These are phyloP conservation scores for crab-eating macaque (Macaca fascicularis) DNA, from an alignment of 2,113 vertebrate species.

Conservation along the genomic window DNA sequence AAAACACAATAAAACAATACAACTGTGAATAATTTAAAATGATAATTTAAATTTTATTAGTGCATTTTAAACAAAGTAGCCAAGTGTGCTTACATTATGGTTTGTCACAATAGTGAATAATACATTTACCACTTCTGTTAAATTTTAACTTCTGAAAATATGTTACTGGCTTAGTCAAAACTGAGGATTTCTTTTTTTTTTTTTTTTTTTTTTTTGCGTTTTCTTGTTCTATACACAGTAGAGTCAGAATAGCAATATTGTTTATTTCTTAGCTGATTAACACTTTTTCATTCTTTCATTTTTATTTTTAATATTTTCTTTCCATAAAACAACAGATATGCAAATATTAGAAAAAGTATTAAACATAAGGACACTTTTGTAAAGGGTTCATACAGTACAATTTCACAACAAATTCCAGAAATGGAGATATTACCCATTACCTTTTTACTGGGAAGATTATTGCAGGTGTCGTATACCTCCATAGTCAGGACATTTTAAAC, in stretches of 20 bases:
- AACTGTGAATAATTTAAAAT: too few species aligned
- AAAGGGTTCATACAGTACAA: neutral
- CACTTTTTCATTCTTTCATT: neutral
- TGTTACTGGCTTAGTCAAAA: neutral
- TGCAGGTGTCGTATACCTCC: neutral
- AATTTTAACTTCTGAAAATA: neutral
- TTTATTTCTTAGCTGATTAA: neutral
- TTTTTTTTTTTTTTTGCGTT: neutral
- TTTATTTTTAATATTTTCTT: neutral
- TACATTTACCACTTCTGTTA: neutral
- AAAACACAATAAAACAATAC: neutral
- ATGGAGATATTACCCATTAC: neutral
- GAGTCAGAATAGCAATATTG: neutral
- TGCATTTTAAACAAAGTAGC: neutral
- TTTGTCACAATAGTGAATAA: neutral
- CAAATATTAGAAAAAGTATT: neutral
- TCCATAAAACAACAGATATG: neutral
- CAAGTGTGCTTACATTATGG: neutral
- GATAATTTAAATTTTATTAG: neutral
- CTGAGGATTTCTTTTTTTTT: neutral
- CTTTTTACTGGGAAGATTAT: neutral
- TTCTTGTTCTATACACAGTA: neutral
- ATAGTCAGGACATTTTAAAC: neutral
- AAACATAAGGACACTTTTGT: neutral
- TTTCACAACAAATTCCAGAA: neutral